Evolutionary conservation across 2,797 vertebrate species (phyloP), one percentile per base, ranked within the genome.

Genomic region (Helostoma temminkii): DNA sequence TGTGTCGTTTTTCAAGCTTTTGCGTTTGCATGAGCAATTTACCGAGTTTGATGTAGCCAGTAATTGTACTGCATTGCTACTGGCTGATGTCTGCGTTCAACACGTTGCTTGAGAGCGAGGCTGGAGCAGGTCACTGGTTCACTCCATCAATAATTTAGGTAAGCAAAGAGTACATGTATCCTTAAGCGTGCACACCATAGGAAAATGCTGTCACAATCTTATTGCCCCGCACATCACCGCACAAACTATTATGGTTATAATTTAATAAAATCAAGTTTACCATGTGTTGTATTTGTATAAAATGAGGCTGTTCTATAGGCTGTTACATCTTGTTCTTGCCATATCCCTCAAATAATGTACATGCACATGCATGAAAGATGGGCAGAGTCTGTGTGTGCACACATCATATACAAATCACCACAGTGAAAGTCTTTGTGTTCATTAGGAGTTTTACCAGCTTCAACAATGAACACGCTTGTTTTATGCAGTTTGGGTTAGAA

Each of bases 31-130:
- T 52, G 52, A 53, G 47, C 32, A 8, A 16, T 37, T 60, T 5
- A 16, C 43, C 34, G 53, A 5, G 39, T 69, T 60, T 32, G 11
- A 71, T 66, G 9, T 1, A 22, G 42, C n/a, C 36, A 1, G 28
- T 63, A 7, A 61, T 49, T n/a, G 56, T n/a, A 24, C 18, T 6
- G 37, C 37, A 18, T 11, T n/a, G n/a, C n/a, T n/a, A 3, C 41
- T 32, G 50, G 60, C 59, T 72, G 62, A 81, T 83, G 84, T 74
- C 65, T 36, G 73, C 73, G 88, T 85, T 93, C 93, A 94, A 94
- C 93, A 94, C 89, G 93, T 94, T 92, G 91, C 76, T 80, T 59
- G 68, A 76, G 66, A 64, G 65, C 80, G 55, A 85, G 66, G 74
- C 76, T 77, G 78, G 82, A 87, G 14, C 76, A 62, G 85, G 88